Evolutionary conservation across 2,113 vertebrate species (phyloP).

Genomic region (Gymnobelideus leadbeateri): DNA sequence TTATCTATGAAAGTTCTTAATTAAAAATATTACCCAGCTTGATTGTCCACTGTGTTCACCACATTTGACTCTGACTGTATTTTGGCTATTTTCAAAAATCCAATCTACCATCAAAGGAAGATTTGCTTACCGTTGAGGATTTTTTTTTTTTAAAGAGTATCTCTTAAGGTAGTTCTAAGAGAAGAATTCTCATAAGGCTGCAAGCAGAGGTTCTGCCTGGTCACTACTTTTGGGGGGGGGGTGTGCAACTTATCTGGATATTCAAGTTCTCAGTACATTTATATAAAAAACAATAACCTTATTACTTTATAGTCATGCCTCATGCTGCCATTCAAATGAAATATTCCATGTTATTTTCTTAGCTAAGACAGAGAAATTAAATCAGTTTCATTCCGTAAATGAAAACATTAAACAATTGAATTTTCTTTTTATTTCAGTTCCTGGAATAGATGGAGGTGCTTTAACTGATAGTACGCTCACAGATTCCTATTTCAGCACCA

Average conservation of each 20-base stretch:
- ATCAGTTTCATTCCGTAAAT: constrained; percentile 43
- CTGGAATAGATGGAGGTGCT: constrained; percentile 93
- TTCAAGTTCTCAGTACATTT: not conserved
- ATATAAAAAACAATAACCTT: not conserved
- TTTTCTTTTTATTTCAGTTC: constrained; percentile 88
- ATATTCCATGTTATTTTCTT: not conserved
- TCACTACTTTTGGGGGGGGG: not conserved
- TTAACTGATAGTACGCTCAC: constrained; percentile 95
- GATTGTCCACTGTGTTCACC: not conserved
- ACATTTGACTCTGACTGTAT: not conserved
- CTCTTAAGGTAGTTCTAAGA: not conserved
- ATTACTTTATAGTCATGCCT: not conserved
- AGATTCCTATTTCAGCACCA: constrained; percentile 99
- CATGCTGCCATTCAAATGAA: not conserved
- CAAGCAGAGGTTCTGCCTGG: not conserved
- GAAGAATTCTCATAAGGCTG: not conserved
- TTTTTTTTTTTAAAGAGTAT: not conserved
- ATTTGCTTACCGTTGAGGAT: not conserved
- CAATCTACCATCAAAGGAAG: not conserved
- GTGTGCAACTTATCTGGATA: not conserved
- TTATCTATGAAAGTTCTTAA: not conserved
- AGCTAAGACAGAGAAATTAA: constrained; percentile 4
- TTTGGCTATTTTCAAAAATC: not conserved
- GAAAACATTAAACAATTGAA: constrained; percentile 48
- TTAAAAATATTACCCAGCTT: not conserved